These are phyloP conservation scores for Psophia crepitans DNA, from an alignment of 2,113 vertebrate species.

Conservation along the genomic window DNA sequence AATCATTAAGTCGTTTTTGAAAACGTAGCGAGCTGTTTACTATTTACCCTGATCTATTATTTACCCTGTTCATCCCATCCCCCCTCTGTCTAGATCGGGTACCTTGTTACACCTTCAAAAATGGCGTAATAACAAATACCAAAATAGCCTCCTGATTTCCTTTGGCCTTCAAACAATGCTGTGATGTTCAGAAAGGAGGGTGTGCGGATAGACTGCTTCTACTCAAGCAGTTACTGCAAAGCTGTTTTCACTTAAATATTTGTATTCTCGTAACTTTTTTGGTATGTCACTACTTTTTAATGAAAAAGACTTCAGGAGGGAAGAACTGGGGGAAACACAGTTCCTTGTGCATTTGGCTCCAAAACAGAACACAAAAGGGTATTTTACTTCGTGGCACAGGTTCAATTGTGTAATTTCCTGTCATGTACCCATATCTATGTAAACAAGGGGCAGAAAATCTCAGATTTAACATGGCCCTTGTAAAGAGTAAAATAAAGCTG, in stretches of 20 bases:
- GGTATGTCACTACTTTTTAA: background rate
- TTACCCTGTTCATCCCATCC: background rate
- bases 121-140: background rate
- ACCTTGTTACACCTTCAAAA: background rate
- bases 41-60: background rate
- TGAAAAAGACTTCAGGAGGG: background rate
- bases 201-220: background rate
- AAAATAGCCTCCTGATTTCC: background rate
- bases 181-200: background rate
- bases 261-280: background rate
- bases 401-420: slow-evolving; percentile 40
- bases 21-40: background rate
- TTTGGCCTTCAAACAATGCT: background rate
- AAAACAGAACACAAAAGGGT: background rate
- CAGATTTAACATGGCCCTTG: background rate
- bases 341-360: background rate
- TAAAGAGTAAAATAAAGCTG: slow-evolving; percentile 21
- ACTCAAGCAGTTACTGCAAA: background rate
- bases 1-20: background rate
- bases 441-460: background rate
- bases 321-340: background rate
- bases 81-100: background rate
- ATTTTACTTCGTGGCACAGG: background rate
- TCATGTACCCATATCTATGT: background rate
- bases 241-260: background rate